phyloP scores from a whole-genome alignment of 2,888 invertebrate genomes.

The Pyrgus malvae region DNA sequence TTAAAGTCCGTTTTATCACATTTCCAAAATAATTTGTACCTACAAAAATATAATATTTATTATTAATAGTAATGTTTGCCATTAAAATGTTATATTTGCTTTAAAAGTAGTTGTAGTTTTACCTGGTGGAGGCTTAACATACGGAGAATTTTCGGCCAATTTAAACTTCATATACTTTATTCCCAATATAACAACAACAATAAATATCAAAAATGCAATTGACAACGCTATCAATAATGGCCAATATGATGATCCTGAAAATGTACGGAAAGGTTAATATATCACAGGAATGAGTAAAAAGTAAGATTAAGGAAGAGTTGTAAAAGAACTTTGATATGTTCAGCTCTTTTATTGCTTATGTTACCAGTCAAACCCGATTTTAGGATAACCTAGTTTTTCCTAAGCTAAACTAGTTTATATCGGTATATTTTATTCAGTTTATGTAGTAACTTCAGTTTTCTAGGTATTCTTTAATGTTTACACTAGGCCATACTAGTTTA shows the following conservation, averaged over 20 bases:
- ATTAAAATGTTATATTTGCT: not conserved
- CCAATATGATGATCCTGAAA: constrained; percentile 70
- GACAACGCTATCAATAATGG: constrained; percentile 65
- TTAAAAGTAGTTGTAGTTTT: not conserved
- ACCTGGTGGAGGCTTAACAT: constrained; percentile 72
- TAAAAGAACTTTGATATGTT: too few relatives aligned
- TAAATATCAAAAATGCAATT: constrained; percentile 69
- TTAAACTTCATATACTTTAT: constrained; percentile 74
- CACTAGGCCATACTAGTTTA: too few relatives aligned
- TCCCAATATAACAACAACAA: constrained; percentile 66
- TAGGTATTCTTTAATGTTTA: too few relatives aligned
- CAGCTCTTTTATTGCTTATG: too few relatives aligned
- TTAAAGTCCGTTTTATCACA: constrained; percentile 90
- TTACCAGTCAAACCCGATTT: too few relatives aligned
- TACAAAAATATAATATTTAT: constrained; percentile 35
- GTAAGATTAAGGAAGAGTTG: too few relatives aligned
- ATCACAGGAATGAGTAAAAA: too few relatives aligned
- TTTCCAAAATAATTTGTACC: constrained; percentile 89
- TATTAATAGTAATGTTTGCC: not conserved
- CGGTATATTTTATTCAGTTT: too few relatives aligned
- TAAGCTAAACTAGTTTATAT: too few relatives aligned
- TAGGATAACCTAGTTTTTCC: too few relatives aligned
- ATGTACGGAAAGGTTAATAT: not conserved
- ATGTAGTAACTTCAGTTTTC: too few relatives aligned
- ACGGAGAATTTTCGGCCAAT: constrained; percentile 66